Conservation (phyloP, 2,888 invertebrate species). For the Heliconius aoede region DNA sequence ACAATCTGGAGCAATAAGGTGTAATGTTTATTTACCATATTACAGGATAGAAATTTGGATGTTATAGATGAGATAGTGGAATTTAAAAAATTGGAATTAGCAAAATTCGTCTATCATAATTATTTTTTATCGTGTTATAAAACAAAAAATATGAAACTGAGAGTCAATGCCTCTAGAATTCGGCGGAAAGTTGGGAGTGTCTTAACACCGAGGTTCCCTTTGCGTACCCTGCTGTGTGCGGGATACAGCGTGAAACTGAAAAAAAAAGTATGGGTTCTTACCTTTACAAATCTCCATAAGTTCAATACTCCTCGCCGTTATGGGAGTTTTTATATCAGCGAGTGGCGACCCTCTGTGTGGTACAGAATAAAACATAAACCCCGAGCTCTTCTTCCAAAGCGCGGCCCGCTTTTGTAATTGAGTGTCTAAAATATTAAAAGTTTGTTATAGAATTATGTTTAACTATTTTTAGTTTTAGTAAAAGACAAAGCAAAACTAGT, state of each 20-base stretch:
- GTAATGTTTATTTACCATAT: too few species aligned
- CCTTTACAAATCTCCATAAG: slow-evolving; percentile 91
- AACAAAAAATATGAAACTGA: too few species aligned
- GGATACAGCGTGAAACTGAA: too few species aligned
- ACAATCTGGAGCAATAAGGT: slow-evolving; percentile 38
- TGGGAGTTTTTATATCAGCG: slow-evolving; percentile 88
- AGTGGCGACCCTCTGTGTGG: slow-evolving; percentile 93
- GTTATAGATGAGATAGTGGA: background rate
- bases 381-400: slow-evolving; percentile 84
- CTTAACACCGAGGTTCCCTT: too few species aligned
- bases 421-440: background rate
- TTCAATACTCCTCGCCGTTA: slow-evolving; percentile 90
- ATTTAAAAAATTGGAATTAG: too few species aligned
- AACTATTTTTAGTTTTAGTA: too few species aligned
- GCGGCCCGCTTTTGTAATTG: slow-evolving; percentile 59
- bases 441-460: background rate
- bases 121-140: too few species aligned
- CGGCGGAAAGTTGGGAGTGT: too few species aligned
- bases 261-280: slow-evolving; percentile 59
- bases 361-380: slow-evolving; percentile 93
- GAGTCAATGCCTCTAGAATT: too few species aligned
- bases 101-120: too few species aligned
- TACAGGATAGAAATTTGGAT: background rate
- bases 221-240: too few species aligned
- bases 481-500: too few species aligned